Evolutionary conservation across 2,113 vertebrate genomes (phyloP), one percentile per base, ranked within the genome.

Genomic region (Tiliqua scincoides): DNA sequence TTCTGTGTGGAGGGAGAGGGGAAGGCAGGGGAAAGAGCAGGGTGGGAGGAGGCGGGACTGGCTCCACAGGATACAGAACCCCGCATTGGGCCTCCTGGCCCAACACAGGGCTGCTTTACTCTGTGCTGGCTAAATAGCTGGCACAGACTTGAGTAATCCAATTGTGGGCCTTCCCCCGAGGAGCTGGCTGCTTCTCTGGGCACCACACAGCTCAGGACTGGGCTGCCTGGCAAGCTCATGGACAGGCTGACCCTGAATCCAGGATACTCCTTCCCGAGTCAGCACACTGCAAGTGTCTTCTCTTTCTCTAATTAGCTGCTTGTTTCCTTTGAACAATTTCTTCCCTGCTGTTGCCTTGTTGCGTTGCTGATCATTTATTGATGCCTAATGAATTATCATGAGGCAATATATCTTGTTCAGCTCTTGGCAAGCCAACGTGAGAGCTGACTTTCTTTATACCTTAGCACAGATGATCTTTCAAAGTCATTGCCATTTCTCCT

Each of bases 321-420:
- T 93, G 91, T 90, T 86, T 88, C 84, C 82, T 86, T 94, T 91
- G 84, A 93, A 88, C 57, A 91, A 91, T 62, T 91, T 88, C 89
- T 93, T 89, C 85, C 65, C 62, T 88, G 54, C 10, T 84, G 72
- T 81, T 93, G 86, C 74, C 90, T 94, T 95, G 88, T 77, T 73
- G 52, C 62, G 88, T 61, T 85, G 89, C 82, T 90, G 90, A 93
- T 88, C 88, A 91, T 84, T 88, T 92, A 91, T 94, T 91, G 93
- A 93, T 87, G 61, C 83, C 88, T 89, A 90, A 85, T 92, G 95
- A 93, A 93, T 92, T 93, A 93, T 89, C 84, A 86, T 35, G 70
- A 86, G 79, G 65, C 87, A 90, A 92, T 93, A 93, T 85, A 93
- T 93, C 86, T 90, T 91, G n/a, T n/a, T 93, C 89, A 90, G 1